These are phyloP conservation scores for Shargacucullia verbasci DNA, from an alignment of 2,888 invertebrate species.

Conservation along the genomic window DNA sequence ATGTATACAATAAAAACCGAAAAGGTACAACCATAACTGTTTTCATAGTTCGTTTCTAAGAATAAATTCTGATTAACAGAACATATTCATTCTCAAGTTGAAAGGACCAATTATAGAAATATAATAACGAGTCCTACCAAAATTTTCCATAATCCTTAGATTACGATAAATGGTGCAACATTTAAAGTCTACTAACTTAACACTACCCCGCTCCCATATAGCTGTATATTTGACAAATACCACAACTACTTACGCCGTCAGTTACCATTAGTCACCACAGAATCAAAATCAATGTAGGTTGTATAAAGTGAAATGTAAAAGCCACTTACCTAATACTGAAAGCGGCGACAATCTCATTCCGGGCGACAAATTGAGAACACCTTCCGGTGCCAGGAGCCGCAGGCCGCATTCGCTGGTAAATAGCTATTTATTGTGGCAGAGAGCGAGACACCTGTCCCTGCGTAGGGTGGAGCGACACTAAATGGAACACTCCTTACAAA, in stretches of 20 bases:
- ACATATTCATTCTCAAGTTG: no score
- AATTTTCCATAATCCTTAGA: no score
- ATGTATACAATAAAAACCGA: no score
- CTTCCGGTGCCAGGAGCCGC: constrained; percentile 76
- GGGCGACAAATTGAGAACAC: constrained; percentile 86
- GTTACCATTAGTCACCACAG: constrained; percentile 36
- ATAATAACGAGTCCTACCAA: no score
- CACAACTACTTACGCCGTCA: constrained; percentile 20
- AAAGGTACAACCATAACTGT: no score
- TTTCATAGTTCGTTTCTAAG: no score
- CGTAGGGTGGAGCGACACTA: constrained; percentile 58
- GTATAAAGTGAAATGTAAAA: constrained; percentile 83
- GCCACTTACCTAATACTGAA: constrained; percentile 84
- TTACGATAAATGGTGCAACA: no score
- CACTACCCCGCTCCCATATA: background rate
- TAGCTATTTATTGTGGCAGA: constrained; percentile 83
- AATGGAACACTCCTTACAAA: constrained; percentile 46
- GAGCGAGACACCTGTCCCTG: constrained; percentile 80
- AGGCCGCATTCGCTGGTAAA: constrained; percentile 77
- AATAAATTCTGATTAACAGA: no score
- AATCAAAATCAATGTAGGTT: constrained; percentile 61
- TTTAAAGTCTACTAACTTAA: no score
- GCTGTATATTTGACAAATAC: constrained; percentile 14
- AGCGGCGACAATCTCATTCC: constrained; percentile 86
- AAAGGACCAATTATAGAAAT: no score